Conservation (phyloP, 1,140 invertebrate species). For the Coelopa frigida region DNA sequence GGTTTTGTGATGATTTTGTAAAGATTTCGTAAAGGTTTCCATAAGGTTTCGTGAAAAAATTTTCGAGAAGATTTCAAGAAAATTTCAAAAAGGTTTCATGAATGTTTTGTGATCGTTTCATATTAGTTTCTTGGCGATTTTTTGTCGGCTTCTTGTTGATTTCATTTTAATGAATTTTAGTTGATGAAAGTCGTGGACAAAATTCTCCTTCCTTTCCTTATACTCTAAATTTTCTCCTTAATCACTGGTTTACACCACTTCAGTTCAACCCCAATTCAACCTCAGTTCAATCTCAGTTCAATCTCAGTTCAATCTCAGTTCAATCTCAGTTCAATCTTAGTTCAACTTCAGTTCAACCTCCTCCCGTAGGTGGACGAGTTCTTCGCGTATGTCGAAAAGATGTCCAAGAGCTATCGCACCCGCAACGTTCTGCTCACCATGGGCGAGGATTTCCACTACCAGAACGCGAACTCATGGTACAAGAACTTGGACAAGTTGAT, state of each 20-base stretch:
- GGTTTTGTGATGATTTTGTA: too few relatives aligned
- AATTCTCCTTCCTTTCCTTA: neutral
- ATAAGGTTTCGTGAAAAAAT: too few relatives aligned
- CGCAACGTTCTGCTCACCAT: conserved; percentile 83
- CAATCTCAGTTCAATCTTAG: too few relatives aligned
- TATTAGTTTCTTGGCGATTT: neutral
- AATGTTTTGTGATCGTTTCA: neutral
- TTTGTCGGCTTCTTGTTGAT: neutral
- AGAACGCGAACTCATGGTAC: conserved; percentile 76
- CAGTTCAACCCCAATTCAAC: too few relatives aligned
- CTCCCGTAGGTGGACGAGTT: conserved; percentile 51
- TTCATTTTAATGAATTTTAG: too few relatives aligned
- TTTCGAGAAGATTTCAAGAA: conserved; percentile 3
- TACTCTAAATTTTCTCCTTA: too few relatives aligned
- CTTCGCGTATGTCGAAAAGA: conserved; percentile 48
- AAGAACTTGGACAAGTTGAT: conserved; percentile 87
- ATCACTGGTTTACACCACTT: too few relatives aligned
- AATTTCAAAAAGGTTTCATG: too few relatives aligned
- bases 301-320: too few relatives aligned
- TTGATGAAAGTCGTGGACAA: neutral
- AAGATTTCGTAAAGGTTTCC: too few relatives aligned
- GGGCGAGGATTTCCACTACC: conserved; percentile 90
- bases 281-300: too few relatives aligned
- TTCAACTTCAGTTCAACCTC: too few relatives aligned
- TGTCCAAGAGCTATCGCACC: conserved; percentile 52